Conservation (phyloP, 2,888 invertebrate genomes). For the Phyllotreta cruciferae region DNA sequence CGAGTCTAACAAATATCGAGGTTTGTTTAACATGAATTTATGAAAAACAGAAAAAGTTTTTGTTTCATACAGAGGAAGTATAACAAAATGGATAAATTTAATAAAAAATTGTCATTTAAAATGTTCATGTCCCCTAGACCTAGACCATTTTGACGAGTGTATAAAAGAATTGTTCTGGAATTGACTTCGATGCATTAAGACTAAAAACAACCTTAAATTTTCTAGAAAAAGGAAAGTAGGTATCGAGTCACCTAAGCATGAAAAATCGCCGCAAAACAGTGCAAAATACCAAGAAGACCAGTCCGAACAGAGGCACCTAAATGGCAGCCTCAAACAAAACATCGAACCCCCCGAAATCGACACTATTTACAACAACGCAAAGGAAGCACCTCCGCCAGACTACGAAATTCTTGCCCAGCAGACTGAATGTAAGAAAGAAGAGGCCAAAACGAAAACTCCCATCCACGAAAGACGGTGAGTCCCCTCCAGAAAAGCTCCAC, state of each 20-base stretch:
- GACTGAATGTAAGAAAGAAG: conserved; percentile 35
- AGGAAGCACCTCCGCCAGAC: conserved; percentile 42
- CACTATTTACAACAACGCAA: conserved; percentile 47
- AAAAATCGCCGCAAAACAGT: conserved; percentile 29
- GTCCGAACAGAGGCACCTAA: conserved; percentile 43
- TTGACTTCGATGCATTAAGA: too few species aligned
- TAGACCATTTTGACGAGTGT: too few species aligned
- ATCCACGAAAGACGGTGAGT: conserved; percentile 47
- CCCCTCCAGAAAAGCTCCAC: background rate
- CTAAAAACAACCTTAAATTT: background rate
- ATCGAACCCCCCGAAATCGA: conserved; percentile 40
- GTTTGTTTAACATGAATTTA: too few species aligned
- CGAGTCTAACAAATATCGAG: too few species aligned
- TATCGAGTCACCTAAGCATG: conserved; percentile 48
- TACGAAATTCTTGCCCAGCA: conserved; percentile 38
- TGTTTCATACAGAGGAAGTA: too few species aligned
- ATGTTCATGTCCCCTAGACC: too few species aligned
- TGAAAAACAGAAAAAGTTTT: too few species aligned
- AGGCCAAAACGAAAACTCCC: conserved; percentile 41
- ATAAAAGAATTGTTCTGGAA: too few species aligned
- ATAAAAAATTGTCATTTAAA: too few species aligned
- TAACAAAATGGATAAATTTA: too few species aligned
- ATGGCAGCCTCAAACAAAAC: conserved; percentile 40
- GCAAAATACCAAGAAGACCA: conserved; percentile 33
- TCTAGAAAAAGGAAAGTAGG: conserved; percentile 46